These are phyloP conservation scores for Falco concolor DNA, from an alignment of 2,797 vertebrate species.

Conservation along the genomic window DNA sequence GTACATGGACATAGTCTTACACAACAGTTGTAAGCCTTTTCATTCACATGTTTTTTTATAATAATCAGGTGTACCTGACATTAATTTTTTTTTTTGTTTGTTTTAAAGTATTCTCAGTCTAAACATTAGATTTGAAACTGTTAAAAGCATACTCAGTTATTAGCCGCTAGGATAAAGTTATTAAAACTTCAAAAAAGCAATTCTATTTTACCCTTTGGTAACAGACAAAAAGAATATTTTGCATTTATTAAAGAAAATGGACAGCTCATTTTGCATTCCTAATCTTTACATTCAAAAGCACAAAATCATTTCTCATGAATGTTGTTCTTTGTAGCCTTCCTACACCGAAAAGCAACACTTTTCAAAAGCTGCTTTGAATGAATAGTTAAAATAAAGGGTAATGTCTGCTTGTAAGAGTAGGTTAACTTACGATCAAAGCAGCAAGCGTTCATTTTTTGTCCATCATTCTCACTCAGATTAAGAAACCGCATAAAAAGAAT, in stretches of 20 bases:
- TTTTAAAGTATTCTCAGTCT: neutral
- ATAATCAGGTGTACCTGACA: neutral
- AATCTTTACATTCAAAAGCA: neutral
- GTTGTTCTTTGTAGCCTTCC: neutral
- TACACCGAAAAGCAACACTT: neutral
- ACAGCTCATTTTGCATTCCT: neutral
- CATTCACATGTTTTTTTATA: neutral
- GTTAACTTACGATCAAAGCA: neutral
- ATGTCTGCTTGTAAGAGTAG: neutral
- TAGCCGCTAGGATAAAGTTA: neutral
- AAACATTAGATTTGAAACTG: neutral
- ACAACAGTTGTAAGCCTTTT: neutral
- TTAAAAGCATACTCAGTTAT: neutral
- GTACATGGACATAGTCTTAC: neutral
- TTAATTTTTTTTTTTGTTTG: neutral
- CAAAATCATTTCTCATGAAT: neutral
- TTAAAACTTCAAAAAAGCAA: neutral
- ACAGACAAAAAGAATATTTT: neutral
- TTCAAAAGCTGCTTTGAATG: neutral
- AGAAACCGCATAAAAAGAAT: neutral
- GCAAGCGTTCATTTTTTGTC: neutral
- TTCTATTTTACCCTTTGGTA: neutral
- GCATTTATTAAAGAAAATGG: neutral
- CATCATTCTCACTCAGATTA: neutral
- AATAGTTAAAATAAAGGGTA: neutral